A percentile compares a stretch with the other conserved stretches of the same genome.
Conservation (phyloP, 1,140 invertebrate species). For the Lysiphlebus fabarum region DNA sequence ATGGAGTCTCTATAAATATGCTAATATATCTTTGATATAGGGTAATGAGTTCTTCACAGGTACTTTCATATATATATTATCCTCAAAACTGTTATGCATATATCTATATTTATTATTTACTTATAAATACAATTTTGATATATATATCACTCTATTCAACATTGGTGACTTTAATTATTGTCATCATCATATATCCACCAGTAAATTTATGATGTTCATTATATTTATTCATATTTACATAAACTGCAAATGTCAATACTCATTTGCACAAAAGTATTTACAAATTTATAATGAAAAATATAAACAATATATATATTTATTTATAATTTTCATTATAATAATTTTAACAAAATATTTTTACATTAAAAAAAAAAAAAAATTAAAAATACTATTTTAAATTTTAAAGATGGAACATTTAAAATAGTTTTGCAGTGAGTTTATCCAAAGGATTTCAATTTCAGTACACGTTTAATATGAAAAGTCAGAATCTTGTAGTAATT, state of each 20-base stretch:
- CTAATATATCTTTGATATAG: conserved; percentile 48
- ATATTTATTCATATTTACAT: too few species aligned
- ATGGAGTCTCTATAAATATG: conserved; percentile 52
- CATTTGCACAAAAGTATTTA: too few species aligned
- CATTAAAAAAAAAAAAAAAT: too few species aligned
- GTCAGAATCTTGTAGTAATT: conserved; percentile 20
- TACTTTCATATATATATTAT: conserved; percentile 32
- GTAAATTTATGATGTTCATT: too few species aligned
- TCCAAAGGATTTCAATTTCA: conserved; percentile 17
- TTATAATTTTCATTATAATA: too few species aligned
- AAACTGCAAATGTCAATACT: too few species aligned
- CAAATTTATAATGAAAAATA: too few species aligned
- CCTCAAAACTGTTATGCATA: conserved; percentile 46
- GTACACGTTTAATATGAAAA: background rate
- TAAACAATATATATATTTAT: too few species aligned
- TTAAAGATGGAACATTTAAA: too few species aligned
- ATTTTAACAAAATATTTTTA: too few species aligned
- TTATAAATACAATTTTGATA: conserved; percentile 50
- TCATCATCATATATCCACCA: background rate
- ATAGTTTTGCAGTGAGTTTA: conserved; percentile 11
- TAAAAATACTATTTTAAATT: too few species aligned
- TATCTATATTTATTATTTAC: conserved; percentile 54
- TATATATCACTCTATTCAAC: conserved; percentile 36
- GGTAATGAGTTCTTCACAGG: conserved; percentile 53
- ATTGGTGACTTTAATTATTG: conserved; percentile 18